These are phyloP conservation scores for Dasyornis broadbenti DNA, from an alignment of 2,113 vertebrate species.

Conservation along the genomic window DNA sequence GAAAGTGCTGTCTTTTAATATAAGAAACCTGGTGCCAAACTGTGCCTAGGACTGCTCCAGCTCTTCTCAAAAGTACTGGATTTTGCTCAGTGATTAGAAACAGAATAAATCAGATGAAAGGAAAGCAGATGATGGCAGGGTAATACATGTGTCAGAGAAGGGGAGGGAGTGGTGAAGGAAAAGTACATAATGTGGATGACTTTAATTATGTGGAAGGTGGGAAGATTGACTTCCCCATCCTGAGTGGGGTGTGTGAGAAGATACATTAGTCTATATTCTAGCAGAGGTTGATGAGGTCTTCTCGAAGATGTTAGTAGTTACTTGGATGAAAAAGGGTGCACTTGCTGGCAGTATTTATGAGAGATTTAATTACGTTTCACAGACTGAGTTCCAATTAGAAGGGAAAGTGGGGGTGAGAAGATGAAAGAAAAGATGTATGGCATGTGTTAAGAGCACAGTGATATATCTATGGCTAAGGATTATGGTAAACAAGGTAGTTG, in stretches of 20 bases:
- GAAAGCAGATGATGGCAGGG: not conserved
- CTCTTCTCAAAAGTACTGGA: not conserved
- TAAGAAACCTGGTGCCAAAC: not conserved
- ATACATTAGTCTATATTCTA: constrained; percentile 12
- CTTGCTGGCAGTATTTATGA: constrained; percentile 57
- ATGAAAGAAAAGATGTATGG: not conserved
- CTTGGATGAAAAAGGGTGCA: constrained; percentile 10
- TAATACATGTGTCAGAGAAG: not conserved
- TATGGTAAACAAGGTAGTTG: not conserved
- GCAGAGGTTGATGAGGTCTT: constrained; percentile 43
- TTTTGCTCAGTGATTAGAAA: constrained; percentile 9
- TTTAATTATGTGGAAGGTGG: constrained; percentile 47
- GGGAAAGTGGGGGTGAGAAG: not conserved
- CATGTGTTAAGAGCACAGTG: not conserved
- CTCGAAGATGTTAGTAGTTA: constrained; percentile 36
- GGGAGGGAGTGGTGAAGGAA: not conserved
- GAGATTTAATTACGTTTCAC: constrained; percentile 53
- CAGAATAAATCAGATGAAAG: constrained; percentile 16
- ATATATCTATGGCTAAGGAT: not conserved
- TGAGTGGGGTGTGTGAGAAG: not conserved
- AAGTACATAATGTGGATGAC: not conserved
- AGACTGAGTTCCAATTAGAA: constrained; percentile 53
- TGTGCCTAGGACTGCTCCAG: not conserved
- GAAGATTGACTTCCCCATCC: constrained; percentile 27
- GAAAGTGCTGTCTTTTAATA: not conserved